Evolutionary conservation across 1,140 invertebrate species (phyloP), one percentile per base, ranked within the genome.

Genomic region (Atopsyche davidsoni): DNA sequence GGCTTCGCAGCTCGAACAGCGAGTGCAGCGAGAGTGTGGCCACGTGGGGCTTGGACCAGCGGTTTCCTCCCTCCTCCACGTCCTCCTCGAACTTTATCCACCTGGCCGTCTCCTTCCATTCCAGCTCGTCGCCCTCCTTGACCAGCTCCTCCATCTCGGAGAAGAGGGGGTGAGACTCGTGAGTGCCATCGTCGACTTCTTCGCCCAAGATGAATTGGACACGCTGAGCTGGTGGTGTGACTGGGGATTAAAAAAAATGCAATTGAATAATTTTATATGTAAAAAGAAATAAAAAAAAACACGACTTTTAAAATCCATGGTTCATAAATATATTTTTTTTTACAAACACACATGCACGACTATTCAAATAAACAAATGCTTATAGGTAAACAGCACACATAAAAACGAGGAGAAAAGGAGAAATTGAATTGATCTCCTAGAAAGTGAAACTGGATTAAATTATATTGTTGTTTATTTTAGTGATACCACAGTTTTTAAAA

Each of bases 11-110:
- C 70, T 95, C 91, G 66, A 95, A 94, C 1, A 95, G 75, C 0
- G 91, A 89, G 62, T 95, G 92, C 16, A 95, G 73, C 1, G 91
- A 93, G 19, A 96, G 73, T 0, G 92, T 94, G 10, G 90, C 91
- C 17, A 96, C 92, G 66, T 94, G 91, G 2, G 92, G 92, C 67
- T 96, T 96, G 3, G 89, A 93, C 92, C 92, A 96, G 40, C 92
- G 75, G 64, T 94, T 92, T 39, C 92, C 91, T 18, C 91, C 89
- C 71, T 94, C 90, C 69, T 95, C 92, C 1, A 95, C 92, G 64
- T 94, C 89, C 67, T 96, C 92, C 64, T 95, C 92, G 65, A 95
- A 95, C 67, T 95, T 94, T 35, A 96, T 90, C 92, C 92, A 95
- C 61, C 92, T 81, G 14, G 92, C 93, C n/a, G 92, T 96, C 75